Percentiles rank a stretch among this genome's conserved stretches.
phyloP scores from a whole-genome alignment of 2,888 invertebrate genomes.

The Aphrophora alni region DNA sequence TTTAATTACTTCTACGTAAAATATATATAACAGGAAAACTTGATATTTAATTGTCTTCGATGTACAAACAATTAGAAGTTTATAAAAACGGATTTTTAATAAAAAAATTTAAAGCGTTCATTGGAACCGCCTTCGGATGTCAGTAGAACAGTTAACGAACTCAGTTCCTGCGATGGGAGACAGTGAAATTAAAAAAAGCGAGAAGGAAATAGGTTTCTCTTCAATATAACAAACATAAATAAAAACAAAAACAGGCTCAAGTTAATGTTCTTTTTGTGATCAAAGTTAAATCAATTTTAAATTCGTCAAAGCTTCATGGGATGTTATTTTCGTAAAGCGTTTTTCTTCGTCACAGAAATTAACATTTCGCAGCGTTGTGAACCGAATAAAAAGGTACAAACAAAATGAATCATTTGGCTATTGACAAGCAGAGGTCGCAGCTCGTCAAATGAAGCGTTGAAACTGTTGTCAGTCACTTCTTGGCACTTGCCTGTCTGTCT shows the following conservation, averaged over 20 bases:
- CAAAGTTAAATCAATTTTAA: conserved; percentile 38
- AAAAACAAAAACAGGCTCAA: conserved; percentile 17
- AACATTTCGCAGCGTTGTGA: conserved; percentile 34
- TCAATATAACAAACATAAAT: conserved; percentile 10
- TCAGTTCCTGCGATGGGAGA: neutral
- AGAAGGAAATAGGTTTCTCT: conserved; percentile 12
- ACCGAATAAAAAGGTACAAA: conserved; percentile 36
- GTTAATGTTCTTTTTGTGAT: conserved; percentile 33
- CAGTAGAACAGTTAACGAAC: neutral
- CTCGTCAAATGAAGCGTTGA: conserved; percentile 1
- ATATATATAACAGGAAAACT: neutral
- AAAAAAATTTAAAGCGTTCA: neutral
- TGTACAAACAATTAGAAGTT: neutral
- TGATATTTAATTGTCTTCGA: neutral
- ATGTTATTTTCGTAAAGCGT: conserved; percentile 31
- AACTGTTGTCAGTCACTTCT: neutral
- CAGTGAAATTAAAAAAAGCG: conserved; percentile 33
- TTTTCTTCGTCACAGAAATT: conserved; percentile 23
- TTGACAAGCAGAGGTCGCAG: neutral
- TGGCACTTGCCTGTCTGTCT: neutral
- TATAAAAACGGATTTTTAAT: neutral
- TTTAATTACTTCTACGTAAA: neutral
- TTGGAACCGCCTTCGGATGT: neutral
- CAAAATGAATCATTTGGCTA: conserved; percentile 21
- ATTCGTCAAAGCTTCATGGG: conserved; percentile 41